Percentiles rank a stretch among this genome's conserved stretches.
Conservation (phyloP, 2,888 invertebrate species). For the Drepanosiphum platanoidis region DNA sequence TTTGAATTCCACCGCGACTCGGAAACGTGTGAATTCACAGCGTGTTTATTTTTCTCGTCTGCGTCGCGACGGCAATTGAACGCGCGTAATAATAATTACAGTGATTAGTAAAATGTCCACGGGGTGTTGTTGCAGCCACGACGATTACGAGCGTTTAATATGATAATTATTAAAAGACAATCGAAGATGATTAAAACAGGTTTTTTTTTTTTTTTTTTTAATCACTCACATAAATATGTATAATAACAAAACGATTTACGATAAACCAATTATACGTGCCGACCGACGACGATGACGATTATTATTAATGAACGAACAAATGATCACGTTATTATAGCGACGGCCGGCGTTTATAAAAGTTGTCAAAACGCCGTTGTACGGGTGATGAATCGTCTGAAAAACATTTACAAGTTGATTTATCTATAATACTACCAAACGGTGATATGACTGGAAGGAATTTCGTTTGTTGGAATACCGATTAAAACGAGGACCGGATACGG, state of each 20-base stretch:
- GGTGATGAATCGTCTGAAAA: conserved; percentile 36
- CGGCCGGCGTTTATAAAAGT: conserved; percentile 9
- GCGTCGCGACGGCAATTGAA: background rate
- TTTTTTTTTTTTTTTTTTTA: background rate
- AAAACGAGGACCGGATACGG: conserved; percentile 5
- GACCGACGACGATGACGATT: background rate
- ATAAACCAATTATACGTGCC: conserved; percentile 4
- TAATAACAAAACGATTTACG: background rate
- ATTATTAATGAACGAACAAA: conserved; percentile 42
- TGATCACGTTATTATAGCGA: conserved; percentile 18
- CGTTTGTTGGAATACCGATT: conserved; percentile 19
- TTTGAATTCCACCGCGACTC: background rate
- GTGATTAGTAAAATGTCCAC: background rate
- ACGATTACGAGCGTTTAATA: background rate
- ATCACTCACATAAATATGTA: background rate
- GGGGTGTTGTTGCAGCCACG: background rate
- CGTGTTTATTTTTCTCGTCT: conserved; percentile 5
- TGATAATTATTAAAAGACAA: background rate
- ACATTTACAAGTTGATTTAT: conserved; percentile 36
- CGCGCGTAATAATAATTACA: background rate
- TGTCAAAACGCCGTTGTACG: conserved; percentile 31
- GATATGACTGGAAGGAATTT: background rate
- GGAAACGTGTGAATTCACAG: background rate
- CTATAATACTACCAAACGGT: background rate
- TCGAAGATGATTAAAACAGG: conserved; percentile 26